A percentile compares a stretch with the other conserved stretches of the same genome.
Evolutionary conservation across 2,113 vertebrate species (phyloP).

Genomic region (Pogonocichla stellata): DNA sequence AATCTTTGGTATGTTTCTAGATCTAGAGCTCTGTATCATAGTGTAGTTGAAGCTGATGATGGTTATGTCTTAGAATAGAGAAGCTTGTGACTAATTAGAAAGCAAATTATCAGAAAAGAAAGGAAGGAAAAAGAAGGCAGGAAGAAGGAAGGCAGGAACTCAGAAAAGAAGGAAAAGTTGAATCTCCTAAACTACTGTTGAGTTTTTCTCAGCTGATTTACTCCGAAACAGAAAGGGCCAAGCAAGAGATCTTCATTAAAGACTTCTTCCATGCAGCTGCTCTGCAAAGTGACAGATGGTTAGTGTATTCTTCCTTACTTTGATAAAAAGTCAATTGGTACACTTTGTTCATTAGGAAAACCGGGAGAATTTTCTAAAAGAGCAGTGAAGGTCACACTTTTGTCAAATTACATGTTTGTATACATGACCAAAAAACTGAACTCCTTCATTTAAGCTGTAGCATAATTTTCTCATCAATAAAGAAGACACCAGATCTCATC

Average conservation of each 20-base stretch:
- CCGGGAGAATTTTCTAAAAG: neutral
- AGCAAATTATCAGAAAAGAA: neutral
- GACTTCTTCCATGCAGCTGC: neutral
- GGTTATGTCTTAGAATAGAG: neutral
- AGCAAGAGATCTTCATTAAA: neutral
- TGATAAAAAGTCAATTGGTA: neutral
- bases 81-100: neutral
- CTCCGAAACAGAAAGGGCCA: neutral
- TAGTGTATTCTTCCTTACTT: neutral
- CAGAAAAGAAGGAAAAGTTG: neutral
- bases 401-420: neutral
- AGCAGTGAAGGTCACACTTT: neutral
- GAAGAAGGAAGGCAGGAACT: neutral
- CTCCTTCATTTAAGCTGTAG: neutral
- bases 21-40: neutral
- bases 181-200: neutral
- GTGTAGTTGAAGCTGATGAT: neutral
- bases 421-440: neutral
- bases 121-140: neutral
- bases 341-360: neutral
- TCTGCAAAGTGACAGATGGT: neutral
- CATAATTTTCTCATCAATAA: neutral
- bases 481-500: neutral
- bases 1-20: neutral
- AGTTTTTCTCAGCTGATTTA: neutral